Conservation (phyloP, 1,140 invertebrate genomes). For the Diprion similis region DNA sequence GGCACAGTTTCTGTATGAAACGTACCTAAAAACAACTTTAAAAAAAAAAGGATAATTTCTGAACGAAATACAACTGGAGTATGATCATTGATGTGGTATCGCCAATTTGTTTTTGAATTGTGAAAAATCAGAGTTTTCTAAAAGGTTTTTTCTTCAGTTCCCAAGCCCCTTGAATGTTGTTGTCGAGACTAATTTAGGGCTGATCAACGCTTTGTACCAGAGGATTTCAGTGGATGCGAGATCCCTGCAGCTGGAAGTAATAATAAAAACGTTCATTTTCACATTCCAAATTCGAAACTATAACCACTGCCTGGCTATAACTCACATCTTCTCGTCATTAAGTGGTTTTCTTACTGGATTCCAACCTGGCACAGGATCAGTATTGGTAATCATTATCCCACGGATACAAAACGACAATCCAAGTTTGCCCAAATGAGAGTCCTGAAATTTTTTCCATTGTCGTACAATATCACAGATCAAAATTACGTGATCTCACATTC, state of each 20-base stretch:
- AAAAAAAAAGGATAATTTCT: no score
- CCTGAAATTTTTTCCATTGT: conserved; percentile 34
- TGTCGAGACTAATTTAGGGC: background rate
- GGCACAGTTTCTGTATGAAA: no score
- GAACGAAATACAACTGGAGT: no score
- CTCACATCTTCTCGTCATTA: conserved; percentile 48
- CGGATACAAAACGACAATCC: conserved; percentile 63
- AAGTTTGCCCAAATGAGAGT: conserved; percentile 47
- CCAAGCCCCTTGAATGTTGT: no score
- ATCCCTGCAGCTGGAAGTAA: conserved; percentile 42
- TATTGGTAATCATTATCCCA: conserved; percentile 75
- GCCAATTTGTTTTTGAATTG: no score
- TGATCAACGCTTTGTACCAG: conserved; percentile 46
- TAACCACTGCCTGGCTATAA: conserved; percentile 15
- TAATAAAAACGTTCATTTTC: conserved; percentile 3
- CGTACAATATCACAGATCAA: conserved; percentile 6
- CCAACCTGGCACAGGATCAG: conserved; percentile 71
- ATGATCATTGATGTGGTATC: no score
- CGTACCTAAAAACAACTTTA: no score
- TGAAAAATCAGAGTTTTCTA: no score
- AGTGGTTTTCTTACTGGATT: conserved; percentile 72
- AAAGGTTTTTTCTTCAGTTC: no score
- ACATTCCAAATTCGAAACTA: background rate
- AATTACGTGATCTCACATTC: conserved; percentile 12
- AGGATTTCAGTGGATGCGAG: conserved; percentile 40